Conservation (phyloP, 2,888 invertebrate genomes). For the Euclidia mi region DNA sequence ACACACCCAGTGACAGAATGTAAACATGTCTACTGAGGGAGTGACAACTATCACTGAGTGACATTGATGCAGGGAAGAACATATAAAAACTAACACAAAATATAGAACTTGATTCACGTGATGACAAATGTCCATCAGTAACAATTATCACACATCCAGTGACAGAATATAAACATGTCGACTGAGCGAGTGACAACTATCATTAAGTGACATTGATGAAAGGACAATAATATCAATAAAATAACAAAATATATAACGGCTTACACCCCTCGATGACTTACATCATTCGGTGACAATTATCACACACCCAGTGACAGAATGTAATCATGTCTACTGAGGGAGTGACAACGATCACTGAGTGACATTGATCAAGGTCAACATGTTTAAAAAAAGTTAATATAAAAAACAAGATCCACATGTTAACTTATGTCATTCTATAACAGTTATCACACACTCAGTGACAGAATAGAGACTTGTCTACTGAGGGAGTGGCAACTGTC, state of each 20-base stretch:
- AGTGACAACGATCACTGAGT: slow-evolving; percentile 30
- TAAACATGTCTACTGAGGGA: slow-evolving; percentile 40
- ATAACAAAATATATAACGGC: too few species aligned
- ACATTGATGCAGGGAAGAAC: slow-evolving; percentile 1
- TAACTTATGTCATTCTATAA: not conserved
- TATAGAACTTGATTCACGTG: too few species aligned
- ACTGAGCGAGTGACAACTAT: not conserved
- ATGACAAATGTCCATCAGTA: not conserved
- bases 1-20: slow-evolving; percentile 30
- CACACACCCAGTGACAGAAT: slow-evolving; percentile 57
- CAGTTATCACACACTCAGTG: slow-evolving; percentile 24
- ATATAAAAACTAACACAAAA: too few species aligned
- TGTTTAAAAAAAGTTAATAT: too few species aligned
- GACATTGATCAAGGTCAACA: too few species aligned
- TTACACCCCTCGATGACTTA: too few species aligned
- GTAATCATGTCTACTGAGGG: slow-evolving; percentile 40
- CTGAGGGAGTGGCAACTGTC: not conserved
- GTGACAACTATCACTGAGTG: slow-evolving; percentile 28
- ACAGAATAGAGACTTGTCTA: slow-evolving; percentile 12
- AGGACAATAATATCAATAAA: too few species aligned
- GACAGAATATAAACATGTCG: not conserved
- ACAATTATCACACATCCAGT: too few species aligned
- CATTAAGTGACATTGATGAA: too few species aligned
- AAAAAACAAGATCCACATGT: too few species aligned
- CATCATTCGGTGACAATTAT: slow-evolving; percentile 32